Conservation (phyloP, 2,888 invertebrate species). For the Prosopocoilus inquinatus region DNA sequence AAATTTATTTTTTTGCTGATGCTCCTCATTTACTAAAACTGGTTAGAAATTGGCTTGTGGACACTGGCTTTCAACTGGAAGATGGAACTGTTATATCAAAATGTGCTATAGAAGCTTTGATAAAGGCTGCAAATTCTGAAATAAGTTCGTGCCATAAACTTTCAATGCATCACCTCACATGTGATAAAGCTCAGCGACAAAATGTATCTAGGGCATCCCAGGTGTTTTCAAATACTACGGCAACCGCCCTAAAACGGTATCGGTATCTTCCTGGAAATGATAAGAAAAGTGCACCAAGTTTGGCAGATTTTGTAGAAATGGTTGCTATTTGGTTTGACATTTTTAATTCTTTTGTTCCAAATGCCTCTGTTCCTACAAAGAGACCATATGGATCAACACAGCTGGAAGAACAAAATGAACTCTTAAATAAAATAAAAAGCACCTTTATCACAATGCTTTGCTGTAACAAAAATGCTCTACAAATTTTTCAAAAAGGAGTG, state of each 20-base stretch:
- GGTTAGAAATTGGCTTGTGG: slow-evolving; percentile 26
- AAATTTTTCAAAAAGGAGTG: slow-evolving; percentile 26
- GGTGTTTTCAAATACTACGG: slow-evolving; percentile 22
- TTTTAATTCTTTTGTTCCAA: slow-evolving; percentile 18
- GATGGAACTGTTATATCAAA: slow-evolving; percentile 7
- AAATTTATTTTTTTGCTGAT: slow-evolving; percentile 25
- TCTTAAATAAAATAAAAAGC: slow-evolving; percentile 19
- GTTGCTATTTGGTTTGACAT: slow-evolving; percentile 24
- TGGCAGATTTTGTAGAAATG: slow-evolving; percentile 17
- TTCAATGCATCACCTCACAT: slow-evolving; percentile 19
- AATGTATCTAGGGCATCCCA: slow-evolving; percentile 27
- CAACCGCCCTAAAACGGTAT: neutral
- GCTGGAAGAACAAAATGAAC: slow-evolving; percentile 15
- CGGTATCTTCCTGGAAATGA: slow-evolving; percentile 2
- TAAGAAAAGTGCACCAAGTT: neutral
- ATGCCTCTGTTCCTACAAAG: slow-evolving; percentile 12
- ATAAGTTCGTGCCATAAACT: slow-evolving; percentile 20
- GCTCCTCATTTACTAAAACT: slow-evolving; percentile 26
- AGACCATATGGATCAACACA: slow-evolving; percentile 18
- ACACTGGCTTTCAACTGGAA: slow-evolving; percentile 19
- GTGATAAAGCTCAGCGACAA: slow-evolving; percentile 23
- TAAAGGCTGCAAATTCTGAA: slow-evolving; percentile 11
- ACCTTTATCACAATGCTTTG: slow-evolving; percentile 15
- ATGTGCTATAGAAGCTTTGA: slow-evolving; percentile 1
- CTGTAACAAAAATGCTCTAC: slow-evolving; percentile 14